These are phyloP conservation scores for Brachionus paranguensis DNA, from an alignment of 1,140 invertebrate species.

Conservation along the genomic window DNA sequence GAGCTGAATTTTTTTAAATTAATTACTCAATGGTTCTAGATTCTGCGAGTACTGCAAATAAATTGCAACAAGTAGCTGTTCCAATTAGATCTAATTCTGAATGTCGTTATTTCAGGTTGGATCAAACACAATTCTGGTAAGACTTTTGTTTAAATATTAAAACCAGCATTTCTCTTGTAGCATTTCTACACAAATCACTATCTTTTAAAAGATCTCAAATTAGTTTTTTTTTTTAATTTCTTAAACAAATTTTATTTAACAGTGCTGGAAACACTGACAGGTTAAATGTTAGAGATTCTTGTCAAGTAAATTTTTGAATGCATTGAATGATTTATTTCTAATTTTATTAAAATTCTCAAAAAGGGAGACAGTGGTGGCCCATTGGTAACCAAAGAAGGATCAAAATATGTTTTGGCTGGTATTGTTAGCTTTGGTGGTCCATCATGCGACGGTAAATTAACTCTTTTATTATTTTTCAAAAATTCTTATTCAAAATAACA, in stretches of 20 bases:
- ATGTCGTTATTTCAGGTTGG: not conserved
- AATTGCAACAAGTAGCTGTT: not conserved
- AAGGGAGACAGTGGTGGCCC: slow-evolving; percentile 39
- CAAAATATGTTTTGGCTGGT: not conserved
- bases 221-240: not conserved
- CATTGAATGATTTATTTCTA: not conserved
- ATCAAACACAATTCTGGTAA: not conserved
- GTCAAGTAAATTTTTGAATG: slow-evolving; percentile 1
- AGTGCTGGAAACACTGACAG: not conserved
- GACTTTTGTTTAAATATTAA: not conserved
- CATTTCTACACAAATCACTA: too few species aligned
- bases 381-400: slow-evolving; percentile 8
- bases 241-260: not conserved
- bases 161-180: too few species aligned
- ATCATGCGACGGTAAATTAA: not conserved
- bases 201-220: too few species aligned
- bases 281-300: not conserved
- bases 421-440: slow-evolving; percentile 27
- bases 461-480: not conserved
- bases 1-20: not conserved
- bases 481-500: not conserved
- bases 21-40: not conserved
- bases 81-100: slow-evolving; percentile 1
- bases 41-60: not conserved
- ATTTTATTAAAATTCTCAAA: not conserved